These are phyloP conservation scores for Agraylea sexmaculata DNA, from an alignment of 1,140 invertebrate species.

Conservation along the genomic window DNA sequence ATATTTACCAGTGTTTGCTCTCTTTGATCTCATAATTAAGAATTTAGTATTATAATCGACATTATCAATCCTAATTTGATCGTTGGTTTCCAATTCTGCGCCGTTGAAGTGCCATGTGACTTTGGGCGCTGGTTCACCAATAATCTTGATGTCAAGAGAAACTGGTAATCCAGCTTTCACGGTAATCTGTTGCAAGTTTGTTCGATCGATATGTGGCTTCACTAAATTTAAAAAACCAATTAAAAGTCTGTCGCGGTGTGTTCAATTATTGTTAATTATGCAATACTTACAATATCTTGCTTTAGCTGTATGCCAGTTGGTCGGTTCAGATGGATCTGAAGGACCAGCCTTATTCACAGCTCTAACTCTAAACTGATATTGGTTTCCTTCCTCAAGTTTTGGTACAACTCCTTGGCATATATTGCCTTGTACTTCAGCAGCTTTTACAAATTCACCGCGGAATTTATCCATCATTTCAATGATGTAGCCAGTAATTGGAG, in stretches of 20 bases:
- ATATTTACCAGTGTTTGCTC: slow-evolving; percentile 82
- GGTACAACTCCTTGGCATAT: slow-evolving; percentile 71
- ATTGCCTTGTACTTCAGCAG: slow-evolving; percentile 66
- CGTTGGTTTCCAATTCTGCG: slow-evolving; percentile 53
- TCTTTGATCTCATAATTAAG: slow-evolving; percentile 68
- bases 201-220: slow-evolving; percentile 86
- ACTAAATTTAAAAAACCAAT: slow-evolving; percentile 58
- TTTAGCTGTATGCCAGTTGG: slow-evolving; percentile 91
- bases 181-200: slow-evolving; percentile 69
- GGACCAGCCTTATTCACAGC: slow-evolving; percentile 94
- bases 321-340: slow-evolving; percentile 89
- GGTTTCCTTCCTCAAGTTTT: slow-evolving; percentile 85
- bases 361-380: slow-evolving; percentile 88
- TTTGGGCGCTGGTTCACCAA: slow-evolving; percentile 86
- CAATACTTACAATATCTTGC: slow-evolving; percentile 70
- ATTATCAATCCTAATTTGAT: slow-evolving; percentile 66
- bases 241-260: too few species aligned
- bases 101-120: slow-evolving; percentile 84
- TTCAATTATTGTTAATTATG: too few species aligned
- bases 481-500: slow-evolving; percentile 90
- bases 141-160: slow-evolving; percentile 82
- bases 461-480: slow-evolving; percentile 56
- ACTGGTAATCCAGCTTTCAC: slow-evolving; percentile 88
- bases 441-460: slow-evolving; percentile 49
- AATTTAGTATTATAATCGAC: slow-evolving; percentile 87